phyloP scores from a whole-genome alignment of 2,888 invertebrate species.

The Meiosimyza decipiens region DNA sequence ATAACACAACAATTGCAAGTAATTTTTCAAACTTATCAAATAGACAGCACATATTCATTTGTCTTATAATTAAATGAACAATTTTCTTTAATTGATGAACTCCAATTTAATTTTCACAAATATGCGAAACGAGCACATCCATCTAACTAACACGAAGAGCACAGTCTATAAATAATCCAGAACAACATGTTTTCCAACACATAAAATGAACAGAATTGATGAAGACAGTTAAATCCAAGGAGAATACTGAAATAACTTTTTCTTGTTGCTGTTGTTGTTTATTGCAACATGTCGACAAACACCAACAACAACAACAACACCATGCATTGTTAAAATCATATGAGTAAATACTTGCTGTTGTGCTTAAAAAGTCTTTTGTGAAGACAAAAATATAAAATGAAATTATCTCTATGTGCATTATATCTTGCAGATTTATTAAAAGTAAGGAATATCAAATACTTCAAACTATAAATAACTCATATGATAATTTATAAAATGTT shows the following conservation, averaged over 20 bases:
- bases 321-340: too few relatives aligned
- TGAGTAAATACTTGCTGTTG: too few relatives aligned
- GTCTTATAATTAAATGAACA: slow-evolving; percentile 2
- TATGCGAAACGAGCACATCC: neutral
- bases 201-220: slow-evolving; percentile 4
- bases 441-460: too few relatives aligned
- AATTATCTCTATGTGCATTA: too few relatives aligned
- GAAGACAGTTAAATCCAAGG: slow-evolving; percentile 5
- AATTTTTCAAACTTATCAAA: slow-evolving; percentile 22
- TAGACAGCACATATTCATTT: neutral
- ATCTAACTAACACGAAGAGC: too few relatives aligned
- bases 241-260: slow-evolving; percentile 1
- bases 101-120: neutral
- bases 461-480: too few relatives aligned
- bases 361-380: too few relatives aligned
- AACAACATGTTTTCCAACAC: neutral
- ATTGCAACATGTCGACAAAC: neutral
- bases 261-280: too few relatives aligned
- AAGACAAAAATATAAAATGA: too few relatives aligned
- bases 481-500: too few relatives aligned
- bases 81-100: neutral
- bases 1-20: slow-evolving; percentile 19
- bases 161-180: too few relatives aligned
- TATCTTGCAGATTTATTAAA: too few relatives aligned
- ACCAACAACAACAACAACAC: neutral